Evolutionary conservation across 1,140 invertebrate species (phyloP), one percentile per base, ranked within the genome.

Genomic region (Aethina tumida): DNA sequence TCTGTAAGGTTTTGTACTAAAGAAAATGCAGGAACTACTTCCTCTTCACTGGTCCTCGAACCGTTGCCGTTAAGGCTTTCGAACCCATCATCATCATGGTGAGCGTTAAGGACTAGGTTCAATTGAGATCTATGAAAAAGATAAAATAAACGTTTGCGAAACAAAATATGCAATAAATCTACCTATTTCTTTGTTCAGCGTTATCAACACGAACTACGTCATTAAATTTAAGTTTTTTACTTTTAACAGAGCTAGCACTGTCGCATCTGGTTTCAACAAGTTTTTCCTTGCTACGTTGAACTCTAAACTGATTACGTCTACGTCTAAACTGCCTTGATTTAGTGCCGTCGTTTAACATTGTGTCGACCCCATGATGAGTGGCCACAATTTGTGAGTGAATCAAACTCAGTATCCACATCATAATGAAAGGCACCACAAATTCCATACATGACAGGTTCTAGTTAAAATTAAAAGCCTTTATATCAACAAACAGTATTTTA

Each of bases 321-420:
- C 37, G 41, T 32, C 40, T 43, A 20, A 35, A 47, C 22, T 31
- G 38, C 17, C 22, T 26, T 1, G 27, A 37, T 39, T 41, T 44
- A 10, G 32, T 31, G 18, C 18, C 5, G 32, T 29, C 35, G 14
- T 16, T 33, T 24, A 32, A 25, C 10, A 24, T 25, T 0, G 35
- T n/a, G 9, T 45, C 50, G 35, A 66, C 61, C 41, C 58, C 67
- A 28, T 62, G 53, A 43, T 77, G 75, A 2, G 83, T 85, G 18
- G 81, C 83, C 2, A 86, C 86, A 39, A 94, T 93, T 64, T 95
- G 89, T 0, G 89, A 90, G 63, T 94, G 89, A 27, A 95, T 81
- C 20, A 88, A 68, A 47, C 84, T 87, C 24, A 95, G 66, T 18
- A 81, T 68, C 43, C 88, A 60, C 74, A 88, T 87, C 59, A 92